These are phyloP conservation scores for Pheosia tremula DNA, from an alignment of 2,888 invertebrate genomes.

Conservation along the genomic window DNA sequence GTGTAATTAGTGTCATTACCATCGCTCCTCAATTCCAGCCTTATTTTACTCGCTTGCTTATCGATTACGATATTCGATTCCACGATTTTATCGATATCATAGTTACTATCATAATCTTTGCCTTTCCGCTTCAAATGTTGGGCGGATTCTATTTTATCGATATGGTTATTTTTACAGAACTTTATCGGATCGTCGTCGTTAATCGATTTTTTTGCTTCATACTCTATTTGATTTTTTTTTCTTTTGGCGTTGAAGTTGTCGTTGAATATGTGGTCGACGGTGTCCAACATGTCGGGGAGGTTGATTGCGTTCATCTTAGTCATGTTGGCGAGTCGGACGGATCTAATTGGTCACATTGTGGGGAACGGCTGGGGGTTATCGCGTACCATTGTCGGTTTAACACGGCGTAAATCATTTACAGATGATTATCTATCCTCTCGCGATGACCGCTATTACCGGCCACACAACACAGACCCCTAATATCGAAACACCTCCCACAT, in stretches of 20 bases:
- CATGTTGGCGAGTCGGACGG: slow-evolving; percentile 57
- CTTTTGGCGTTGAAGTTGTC: slow-evolving; percentile 60
- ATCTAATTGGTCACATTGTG: slow-evolving; percentile 81
- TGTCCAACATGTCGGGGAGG: slow-evolving; percentile 56
- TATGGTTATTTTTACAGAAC: slow-evolving; percentile 55
- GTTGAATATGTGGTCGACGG: slow-evolving; percentile 69
- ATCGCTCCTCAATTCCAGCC: slow-evolving; percentile 60
- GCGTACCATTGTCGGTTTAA: slow-evolving; percentile 76
- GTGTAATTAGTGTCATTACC: slow-evolving; percentile 38
- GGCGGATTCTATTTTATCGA: slow-evolving; percentile 44
- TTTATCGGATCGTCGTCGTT: slow-evolving; percentile 31
- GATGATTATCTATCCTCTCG: slow-evolving; percentile 73
- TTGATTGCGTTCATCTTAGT: slow-evolving; percentile 73
- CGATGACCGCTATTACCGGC: slow-evolving; percentile 71
- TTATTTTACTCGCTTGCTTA: slow-evolving; percentile 63
- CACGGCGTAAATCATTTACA: slow-evolving; percentile 80
- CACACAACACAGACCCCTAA: slow-evolving; percentile 53
- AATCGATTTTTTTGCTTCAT: slow-evolving; percentile 33
- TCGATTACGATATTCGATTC: slow-evolving; percentile 68
- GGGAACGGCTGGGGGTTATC: slow-evolving; percentile 64
- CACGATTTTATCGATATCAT: slow-evolving; percentile 56
- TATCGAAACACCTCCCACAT: slow-evolving; percentile 43
- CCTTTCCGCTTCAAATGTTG: slow-evolving; percentile 59
- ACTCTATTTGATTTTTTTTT: slow-evolving; percentile 57
- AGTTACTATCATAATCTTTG: slow-evolving; percentile 49